Evolutionary conservation across 2,888 invertebrate species (phyloP).

Genomic region (Drosophila infuscata): DNA sequence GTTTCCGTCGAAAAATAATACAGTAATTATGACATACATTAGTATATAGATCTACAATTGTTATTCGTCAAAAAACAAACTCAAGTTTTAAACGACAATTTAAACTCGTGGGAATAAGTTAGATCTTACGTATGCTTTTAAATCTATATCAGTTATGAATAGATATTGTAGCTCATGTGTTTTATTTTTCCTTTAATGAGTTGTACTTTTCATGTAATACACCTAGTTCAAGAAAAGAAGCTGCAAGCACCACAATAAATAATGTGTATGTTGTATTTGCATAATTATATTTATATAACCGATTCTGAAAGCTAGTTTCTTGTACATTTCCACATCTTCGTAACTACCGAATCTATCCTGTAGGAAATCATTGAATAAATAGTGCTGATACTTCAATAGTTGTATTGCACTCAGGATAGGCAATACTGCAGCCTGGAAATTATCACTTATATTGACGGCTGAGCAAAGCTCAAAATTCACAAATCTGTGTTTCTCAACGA

Average conservation of each 20-base stretch:
- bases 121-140: slow-evolving; percentile 4
- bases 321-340: slow-evolving; percentile 18
- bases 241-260: slow-evolving; percentile 26
- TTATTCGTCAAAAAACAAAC: slow-evolving; percentile 13
- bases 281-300: slow-evolving; percentile 44
- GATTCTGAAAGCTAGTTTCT: slow-evolving; percentile 20
- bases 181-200: slow-evolving; percentile 19
- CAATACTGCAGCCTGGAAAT: not conserved
- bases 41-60: slow-evolving; percentile 17
- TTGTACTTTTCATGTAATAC: slow-evolving; percentile 18
- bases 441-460: not conserved
- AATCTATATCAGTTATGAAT: slow-evolving; percentile 15
- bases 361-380: not conserved
- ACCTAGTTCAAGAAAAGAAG: slow-evolving; percentile 13
- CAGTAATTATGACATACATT: slow-evolving; percentile 3
- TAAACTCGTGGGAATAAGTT: not conserved
- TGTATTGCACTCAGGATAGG: not conserved
- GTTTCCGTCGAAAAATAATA: slow-evolving; percentile 16
- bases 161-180: slow-evolving; percentile 9
- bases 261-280: slow-evolving; percentile 46
- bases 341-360: not conserved
- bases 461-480: not conserved
- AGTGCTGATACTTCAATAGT: not conserved
- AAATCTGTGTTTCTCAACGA: not conserved
- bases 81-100: slow-evolving; percentile 8